Conservation (phyloP, 2,113 vertebrate genomes). For the Hoplias malabaricus region DNA sequence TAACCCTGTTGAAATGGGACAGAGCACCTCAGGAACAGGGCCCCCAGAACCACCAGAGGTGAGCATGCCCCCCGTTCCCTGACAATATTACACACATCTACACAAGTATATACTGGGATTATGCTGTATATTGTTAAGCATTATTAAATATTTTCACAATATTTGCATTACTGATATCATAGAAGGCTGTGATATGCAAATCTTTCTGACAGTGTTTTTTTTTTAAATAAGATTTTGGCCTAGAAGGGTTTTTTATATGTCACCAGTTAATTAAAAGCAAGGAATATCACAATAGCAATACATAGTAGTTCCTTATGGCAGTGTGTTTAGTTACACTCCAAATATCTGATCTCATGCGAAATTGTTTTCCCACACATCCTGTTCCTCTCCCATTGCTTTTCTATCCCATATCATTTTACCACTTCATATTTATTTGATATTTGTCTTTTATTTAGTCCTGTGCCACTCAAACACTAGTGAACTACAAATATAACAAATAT, state of each 20-base stretch:
- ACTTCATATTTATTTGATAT: no score
- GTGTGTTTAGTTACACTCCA: no score
- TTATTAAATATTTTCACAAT: not conserved
- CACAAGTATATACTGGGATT: not conserved
- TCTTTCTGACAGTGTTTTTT: no score
- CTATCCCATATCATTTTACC: no score
- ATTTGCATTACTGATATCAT: not conserved
- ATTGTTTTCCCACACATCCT: not conserved
- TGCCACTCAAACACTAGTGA: no score
- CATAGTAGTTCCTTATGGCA: no score
- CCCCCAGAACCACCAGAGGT: constrained; percentile 64
- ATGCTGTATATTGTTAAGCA: not conserved
- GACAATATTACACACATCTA: not conserved
- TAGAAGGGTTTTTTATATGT: no score
- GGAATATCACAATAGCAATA: no score
- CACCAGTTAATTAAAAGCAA: no score
- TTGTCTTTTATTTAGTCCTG: not conserved
- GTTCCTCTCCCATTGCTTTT: not conserved
- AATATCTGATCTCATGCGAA: no score
- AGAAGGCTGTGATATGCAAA: not conserved
- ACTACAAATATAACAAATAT: not conserved
- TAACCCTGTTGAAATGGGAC: constrained; percentile 75
- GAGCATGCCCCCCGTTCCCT: constrained; percentile 17
- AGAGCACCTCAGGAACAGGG: constrained; percentile 73
- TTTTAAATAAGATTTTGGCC: no score